These are phyloP conservation scores for Picathartes gymnocephalus DNA, from an alignment of 2,113 vertebrate genomes.

Conservation along the genomic window DNA sequence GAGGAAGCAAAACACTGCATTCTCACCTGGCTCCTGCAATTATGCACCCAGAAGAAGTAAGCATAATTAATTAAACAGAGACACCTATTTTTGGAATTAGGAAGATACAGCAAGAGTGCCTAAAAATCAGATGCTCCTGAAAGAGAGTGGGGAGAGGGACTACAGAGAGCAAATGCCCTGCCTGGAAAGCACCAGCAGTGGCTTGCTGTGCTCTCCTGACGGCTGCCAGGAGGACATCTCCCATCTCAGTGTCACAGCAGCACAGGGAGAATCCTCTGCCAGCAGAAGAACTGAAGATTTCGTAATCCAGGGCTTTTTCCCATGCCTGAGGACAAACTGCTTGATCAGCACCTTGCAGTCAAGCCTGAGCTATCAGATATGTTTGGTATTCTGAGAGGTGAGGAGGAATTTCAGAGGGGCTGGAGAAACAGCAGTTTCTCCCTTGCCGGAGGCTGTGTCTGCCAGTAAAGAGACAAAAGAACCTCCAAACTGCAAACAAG, in stretches of 20 bases:
- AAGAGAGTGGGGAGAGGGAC: neutral
- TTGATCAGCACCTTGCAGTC: neutral
- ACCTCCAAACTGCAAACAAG: neutral
- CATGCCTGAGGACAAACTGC: neutral
- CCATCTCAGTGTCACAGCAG: neutral
- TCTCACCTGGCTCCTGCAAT: constrained; percentile 12
- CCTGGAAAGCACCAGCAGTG: neutral
- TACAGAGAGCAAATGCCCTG: neutral
- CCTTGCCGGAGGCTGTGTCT: neutral
- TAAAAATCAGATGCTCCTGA: neutral
- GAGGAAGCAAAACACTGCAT: neutral
- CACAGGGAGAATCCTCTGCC: neutral
- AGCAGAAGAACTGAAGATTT: neutral
- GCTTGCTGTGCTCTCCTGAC: neutral
- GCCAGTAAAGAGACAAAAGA: neutral
- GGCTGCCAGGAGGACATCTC: neutral
- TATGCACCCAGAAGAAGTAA: constrained; percentile 26
- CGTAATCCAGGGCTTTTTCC: neutral
- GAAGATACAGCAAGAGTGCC: constrained; percentile 23
- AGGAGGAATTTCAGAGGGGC: neutral
- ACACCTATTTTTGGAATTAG: constrained; percentile 32
- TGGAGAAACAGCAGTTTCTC: neutral
- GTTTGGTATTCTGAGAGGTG: neutral
- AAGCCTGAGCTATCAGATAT: neutral
- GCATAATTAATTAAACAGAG: constrained; percentile 57